Percentiles rank a stretch among this genome's conserved stretches.
These are phyloP conservation scores for Lepisosteus oculatus DNA, from an alignment of 2,113 vertebrate species.

Conservation along the genomic window DNA sequence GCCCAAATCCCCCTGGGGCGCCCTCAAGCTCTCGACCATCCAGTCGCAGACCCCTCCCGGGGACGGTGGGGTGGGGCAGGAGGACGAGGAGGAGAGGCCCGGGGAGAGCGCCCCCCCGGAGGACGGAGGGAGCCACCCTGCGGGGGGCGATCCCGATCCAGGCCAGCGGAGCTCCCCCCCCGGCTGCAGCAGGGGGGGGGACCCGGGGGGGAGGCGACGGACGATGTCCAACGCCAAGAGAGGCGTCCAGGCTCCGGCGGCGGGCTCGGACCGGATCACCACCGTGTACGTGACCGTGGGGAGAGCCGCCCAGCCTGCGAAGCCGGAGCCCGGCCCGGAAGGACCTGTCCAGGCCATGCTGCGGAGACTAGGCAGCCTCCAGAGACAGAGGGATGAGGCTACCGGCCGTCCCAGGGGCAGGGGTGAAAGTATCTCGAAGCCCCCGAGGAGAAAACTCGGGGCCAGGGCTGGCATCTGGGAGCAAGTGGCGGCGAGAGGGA, in stretches of 20 bases:
- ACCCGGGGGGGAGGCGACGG: slow-evolving; percentile 40
- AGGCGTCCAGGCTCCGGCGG: slow-evolving; percentile 48
- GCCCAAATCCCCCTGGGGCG: slow-evolving; percentile 66
- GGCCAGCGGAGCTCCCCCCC: slow-evolving; percentile 36
- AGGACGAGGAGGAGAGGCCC: slow-evolving; percentile 26
- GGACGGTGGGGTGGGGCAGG: slow-evolving; percentile 41
- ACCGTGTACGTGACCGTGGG: slow-evolving; percentile 86
- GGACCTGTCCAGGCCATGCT: slow-evolving; percentile 78
- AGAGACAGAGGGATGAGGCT: slow-evolving; percentile 62
- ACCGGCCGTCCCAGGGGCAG: slow-evolving; percentile 47
- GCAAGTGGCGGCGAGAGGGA: slow-evolving; percentile 42
- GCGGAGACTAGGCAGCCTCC: slow-evolving; percentile 78
- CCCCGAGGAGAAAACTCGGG: slow-evolving; percentile 72
- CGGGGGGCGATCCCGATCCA: slow-evolving; percentile 33
- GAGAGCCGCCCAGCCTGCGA: slow-evolving; percentile 50
- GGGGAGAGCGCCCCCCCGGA: slow-evolving; percentile 22
- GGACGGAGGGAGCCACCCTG: slow-evolving; percentile 18
- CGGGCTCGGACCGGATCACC: slow-evolving; percentile 53
- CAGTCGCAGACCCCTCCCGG: slow-evolving; percentile 37
- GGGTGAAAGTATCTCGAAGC: slow-evolving; percentile 68
- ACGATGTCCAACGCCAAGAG: slow-evolving; percentile 61
- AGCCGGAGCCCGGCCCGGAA: slow-evolving; percentile 50
- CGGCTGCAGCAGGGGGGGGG: slow-evolving; percentile 25
- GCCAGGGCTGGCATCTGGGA: slow-evolving; percentile 54
- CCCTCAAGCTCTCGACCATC: slow-evolving; percentile 58